These are phyloP conservation scores for Meliscaeva auricollis DNA, from an alignment of 2,888 invertebrate species.

Conservation along the genomic window DNA sequence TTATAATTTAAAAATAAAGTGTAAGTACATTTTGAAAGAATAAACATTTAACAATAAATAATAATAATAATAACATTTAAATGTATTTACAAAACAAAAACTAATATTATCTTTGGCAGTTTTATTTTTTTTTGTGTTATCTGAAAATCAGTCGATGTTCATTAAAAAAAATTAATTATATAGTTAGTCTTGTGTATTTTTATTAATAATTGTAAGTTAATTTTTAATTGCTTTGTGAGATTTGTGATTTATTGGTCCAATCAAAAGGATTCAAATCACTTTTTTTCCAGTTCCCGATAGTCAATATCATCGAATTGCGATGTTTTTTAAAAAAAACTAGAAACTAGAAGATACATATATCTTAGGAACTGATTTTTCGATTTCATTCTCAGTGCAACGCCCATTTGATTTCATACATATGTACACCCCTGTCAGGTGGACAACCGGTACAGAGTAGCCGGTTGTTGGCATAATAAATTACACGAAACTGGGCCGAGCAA, in stretches of 20 bases:
- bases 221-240: not conserved
- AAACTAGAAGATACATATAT: not conserved
- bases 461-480: too few species aligned
- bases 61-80: constrained; percentile 7
- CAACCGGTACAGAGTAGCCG: too few species aligned
- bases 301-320: not conserved
- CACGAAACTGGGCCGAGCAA: too few species aligned
- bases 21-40: constrained; percentile 15
- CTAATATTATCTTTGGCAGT: constrained; percentile 71
- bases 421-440: too few species aligned
- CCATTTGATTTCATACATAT: too few species aligned
- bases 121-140: constrained; percentile 57
- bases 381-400: too few species aligned
- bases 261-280: too few species aligned
- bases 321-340: too few species aligned
- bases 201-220: constrained; percentile 4
- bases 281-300: not conserved
- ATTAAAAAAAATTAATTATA: constrained; percentile 40
- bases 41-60: constrained; percentile 24
- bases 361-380: constrained; percentile 1
- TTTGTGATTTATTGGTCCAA: not conserved
- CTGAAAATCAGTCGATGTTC: constrained; percentile 72
- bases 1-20: constrained; percentile 6
- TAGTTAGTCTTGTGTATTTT: constrained; percentile 36
- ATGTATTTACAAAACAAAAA: constrained; percentile 30